Base-by-base conservation (phyloP, 37 sponge, comb jelly and placozoan genomes). In the Eunapius fragilis region DNA sequence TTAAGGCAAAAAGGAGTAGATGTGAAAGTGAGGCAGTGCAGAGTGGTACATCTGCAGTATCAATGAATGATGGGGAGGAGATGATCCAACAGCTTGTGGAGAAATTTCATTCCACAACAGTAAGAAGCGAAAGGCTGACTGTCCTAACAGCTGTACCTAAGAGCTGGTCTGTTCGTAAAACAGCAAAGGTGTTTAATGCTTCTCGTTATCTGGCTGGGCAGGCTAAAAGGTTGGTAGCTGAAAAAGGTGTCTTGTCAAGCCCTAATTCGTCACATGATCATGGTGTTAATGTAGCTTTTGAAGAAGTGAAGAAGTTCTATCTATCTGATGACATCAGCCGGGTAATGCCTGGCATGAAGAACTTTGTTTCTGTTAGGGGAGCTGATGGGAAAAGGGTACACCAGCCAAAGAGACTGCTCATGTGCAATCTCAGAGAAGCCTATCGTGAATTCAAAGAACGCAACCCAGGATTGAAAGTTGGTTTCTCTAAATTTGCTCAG, bases 71-170 rank as follows among this genome's bases (percentile, higher is more conserved):
- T 80, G 87, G 48, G 32, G 41, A 35, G 23, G 87, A 87, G 72
- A 87, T 87, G 14, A 87, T 87, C 35, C 47, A 79, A 32, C 87
- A 87, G 36, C 36, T 87, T n/a, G 80, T 80, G 41, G 81, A 87
- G 38, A 87, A 80, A 26, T 87, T 80, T 87, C 86, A 86, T 17
- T 41, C 28, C 38, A 75, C 79, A n/a, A 72, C 68, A 36, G 49
- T 72, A 48, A 84, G 69, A 49, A 78, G 86, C 78, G 79, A 71
- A n/a, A 25, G 69, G 25, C 25, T 86, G 34, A 71, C 67, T 32
- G 48, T 86, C 37, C 47, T 80, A 30, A 80, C 81, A 27, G 31
- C 27, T 31, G 30, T 80, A 67, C 81, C 81, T 23, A 67, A 50
- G 26, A 68, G 69, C 69, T 80, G 81, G 81, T 34, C 35, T 67